These are phyloP conservation scores for Echinarachnius parma DNA, from an alignment of 53 echinoderm and acorn worm genomes.

Conservation along the genomic window DNA sequence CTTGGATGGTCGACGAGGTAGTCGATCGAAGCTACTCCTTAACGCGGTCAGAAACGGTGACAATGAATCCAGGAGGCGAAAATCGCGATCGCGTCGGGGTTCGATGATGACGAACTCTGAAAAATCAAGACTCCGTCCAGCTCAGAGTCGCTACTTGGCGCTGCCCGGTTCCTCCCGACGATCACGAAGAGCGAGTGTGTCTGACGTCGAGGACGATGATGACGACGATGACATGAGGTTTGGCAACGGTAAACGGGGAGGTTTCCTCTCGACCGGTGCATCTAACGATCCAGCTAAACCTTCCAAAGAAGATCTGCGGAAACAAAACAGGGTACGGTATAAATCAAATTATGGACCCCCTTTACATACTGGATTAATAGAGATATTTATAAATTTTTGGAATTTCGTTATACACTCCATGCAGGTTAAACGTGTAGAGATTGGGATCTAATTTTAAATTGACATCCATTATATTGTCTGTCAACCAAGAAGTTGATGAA, in stretches of 20 bases:
- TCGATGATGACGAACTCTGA: constrained; percentile 6
- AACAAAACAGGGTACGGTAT: constrained; percentile 23
- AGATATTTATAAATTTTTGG: too few relatives aligned
- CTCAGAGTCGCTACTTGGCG: constrained; percentile 3
- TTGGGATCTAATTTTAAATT: too few relatives aligned
- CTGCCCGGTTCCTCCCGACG: constrained; percentile 17
- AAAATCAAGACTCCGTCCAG: background rate
- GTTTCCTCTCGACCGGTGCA: constrained; percentile 19
- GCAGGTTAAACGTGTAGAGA: too few relatives aligned
- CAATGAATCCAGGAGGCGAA: background rate
- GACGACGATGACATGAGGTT: background rate
- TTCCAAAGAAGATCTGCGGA: constrained; percentile 23
- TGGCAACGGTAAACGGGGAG: constrained; percentile 5
- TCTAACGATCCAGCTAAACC: constrained; percentile 1
- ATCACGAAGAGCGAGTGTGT: constrained; percentile 20
- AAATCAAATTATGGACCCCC: background rate
- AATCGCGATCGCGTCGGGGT: constrained; percentile 12
- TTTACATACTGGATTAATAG: too few relatives aligned
- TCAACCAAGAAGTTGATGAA: too few relatives aligned
- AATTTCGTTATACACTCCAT: too few relatives aligned
- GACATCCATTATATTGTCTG: too few relatives aligned
- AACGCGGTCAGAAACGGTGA: background rate
- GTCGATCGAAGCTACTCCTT: constrained; percentile 23
- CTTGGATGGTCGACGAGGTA: background rate
- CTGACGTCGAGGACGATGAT: constrained; percentile 16